Base-by-base conservation (phyloP, 2,797 vertebrate species). In the Uromys caudimaculatus region DNA sequence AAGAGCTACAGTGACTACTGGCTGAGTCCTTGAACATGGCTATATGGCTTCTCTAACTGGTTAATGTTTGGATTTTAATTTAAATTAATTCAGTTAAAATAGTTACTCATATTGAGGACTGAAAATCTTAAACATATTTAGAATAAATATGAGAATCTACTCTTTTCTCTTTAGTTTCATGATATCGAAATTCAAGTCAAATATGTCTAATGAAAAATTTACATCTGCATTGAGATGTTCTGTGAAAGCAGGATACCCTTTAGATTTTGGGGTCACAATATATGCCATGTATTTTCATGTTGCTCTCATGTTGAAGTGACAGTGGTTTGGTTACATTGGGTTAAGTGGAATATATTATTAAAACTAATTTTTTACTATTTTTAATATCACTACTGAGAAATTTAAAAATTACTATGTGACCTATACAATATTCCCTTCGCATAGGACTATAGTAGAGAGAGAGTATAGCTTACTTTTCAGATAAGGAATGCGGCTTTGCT, bases 61-160 rank as follows among this genome's bases (percentile, higher is more conserved):
- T 14, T 82, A 27, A 76, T 77, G 32, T 64, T 47, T 41, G 75
- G 4, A 69, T 58, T 76, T 94, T 85, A 94, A 71, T 69, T 79
- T 11, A 41, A 73, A 44, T 88, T 52, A 83, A 58, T 73, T 97
- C 77, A 54, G n/a, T 81, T 96, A 52, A 89, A 96, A 93, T 95
- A 13, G 23, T 71, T 82, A 52, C 21, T 94, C 44, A 54, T 27
- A 83, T 92, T 64, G 75, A 38, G 69, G 82, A 91, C 6, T 82
- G 21, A n/a, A 60, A 85, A 24, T 16, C 50, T 58, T 83, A 90
- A 82, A 17, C 75, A 64, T 67, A 4, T 67, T 77, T 90, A n/a
- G 23, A 81, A 76, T 95, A 81, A 93, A 1, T 79, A 16, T 32
- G 17, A n/a, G 21, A 90, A 64, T 71, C 27, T 90, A 52, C 6